Percentiles rank a stretch among this genome's conserved stretches.
Conservation (phyloP, 2,888 invertebrate species). For the Caradrina clavipalpis region DNA sequence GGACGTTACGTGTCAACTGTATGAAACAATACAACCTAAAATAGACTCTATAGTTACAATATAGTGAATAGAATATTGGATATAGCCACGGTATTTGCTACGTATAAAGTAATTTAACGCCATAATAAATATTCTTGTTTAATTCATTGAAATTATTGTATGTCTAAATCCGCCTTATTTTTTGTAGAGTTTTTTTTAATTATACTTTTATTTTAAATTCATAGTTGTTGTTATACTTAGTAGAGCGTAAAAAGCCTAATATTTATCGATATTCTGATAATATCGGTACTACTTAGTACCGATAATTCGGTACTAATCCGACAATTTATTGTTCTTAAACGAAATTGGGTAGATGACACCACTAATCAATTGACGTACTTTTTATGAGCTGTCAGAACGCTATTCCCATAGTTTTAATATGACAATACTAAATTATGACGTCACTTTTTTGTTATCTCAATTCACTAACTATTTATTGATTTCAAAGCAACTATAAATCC, state of each 20-base stretch:
- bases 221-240: not conserved
- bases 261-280: not conserved
- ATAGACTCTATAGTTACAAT: too few species aligned
- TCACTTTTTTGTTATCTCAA: too few species aligned
- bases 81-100: not conserved
- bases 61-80: not conserved
- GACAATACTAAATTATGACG: too few species aligned
- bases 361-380: too few species aligned
- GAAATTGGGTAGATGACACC: too few species aligned
- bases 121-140: not conserved
- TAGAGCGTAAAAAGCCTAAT: not conserved
- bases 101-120: not conserved
- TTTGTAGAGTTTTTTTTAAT: constrained; percentile 6
- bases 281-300: not conserved
- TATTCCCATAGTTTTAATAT: too few species aligned
- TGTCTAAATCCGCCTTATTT: constrained; percentile 56
- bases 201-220: not conserved
- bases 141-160: constrained; percentile 4
- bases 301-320: not conserved
- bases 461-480: too few species aligned
- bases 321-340: too few species aligned
- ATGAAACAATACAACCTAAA: too few species aligned
- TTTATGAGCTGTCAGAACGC: too few species aligned
- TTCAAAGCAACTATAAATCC: too few species aligned
- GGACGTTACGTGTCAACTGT: too few species aligned